Percentiles rank a stretch among this genome's conserved stretches.
These are phyloP conservation scores for Perizoma affinitatum DNA, from an alignment of 2,888 invertebrate species.

Conservation along the genomic window DNA sequence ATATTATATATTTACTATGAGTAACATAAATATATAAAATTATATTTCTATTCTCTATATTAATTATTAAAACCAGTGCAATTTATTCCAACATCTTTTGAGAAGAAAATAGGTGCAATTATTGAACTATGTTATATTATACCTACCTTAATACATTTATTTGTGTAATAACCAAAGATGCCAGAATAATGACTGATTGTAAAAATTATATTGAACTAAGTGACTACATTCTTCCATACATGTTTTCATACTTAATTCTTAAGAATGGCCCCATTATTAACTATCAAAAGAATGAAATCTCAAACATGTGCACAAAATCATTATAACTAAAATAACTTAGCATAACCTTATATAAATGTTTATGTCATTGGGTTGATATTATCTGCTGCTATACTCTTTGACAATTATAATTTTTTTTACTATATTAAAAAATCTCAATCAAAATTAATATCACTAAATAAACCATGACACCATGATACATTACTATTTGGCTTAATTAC, in stretches of 20 bases:
- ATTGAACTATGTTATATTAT: slow-evolving; percentile 36
- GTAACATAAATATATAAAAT: slow-evolving; percentile 66
- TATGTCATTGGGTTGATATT: slow-evolving; percentile 23
- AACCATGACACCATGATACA: slow-evolving; percentile 73
- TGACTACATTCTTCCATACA: slow-evolving; percentile 54
- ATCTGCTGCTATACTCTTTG: slow-evolving; percentile 7
- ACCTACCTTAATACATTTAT: slow-evolving; percentile 33
- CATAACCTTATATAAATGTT: slow-evolving; percentile 30
- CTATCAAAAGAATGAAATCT: slow-evolving; percentile 55
- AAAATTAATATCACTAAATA: slow-evolving; percentile 63
- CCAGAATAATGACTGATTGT: slow-evolving; percentile 63
- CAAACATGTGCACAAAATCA: slow-evolving; percentile 71
- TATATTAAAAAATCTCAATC: slow-evolving; percentile 51
- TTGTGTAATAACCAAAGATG: slow-evolving; percentile 71
- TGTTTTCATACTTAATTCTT: slow-evolving; percentile 51
- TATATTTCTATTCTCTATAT: slow-evolving; percentile 55
- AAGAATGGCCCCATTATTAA: slow-evolving; percentile 55
- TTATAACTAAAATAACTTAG: slow-evolving; percentile 48
- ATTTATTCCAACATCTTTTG: slow-evolving; percentile 60
- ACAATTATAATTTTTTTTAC: slow-evolving; percentile 18
- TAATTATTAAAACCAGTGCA: slow-evolving; percentile 67
- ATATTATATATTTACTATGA: slow-evolving; percentile 79
- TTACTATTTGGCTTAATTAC: slow-evolving; percentile 56
- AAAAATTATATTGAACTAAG: slow-evolving; percentile 53
- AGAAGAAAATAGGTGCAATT: slow-evolving; percentile 47